These are phyloP conservation scores for Patiria pectinifera DNA, from an alignment of 53 echinoderm and acorn worm species.

Conservation along the genomic window DNA sequence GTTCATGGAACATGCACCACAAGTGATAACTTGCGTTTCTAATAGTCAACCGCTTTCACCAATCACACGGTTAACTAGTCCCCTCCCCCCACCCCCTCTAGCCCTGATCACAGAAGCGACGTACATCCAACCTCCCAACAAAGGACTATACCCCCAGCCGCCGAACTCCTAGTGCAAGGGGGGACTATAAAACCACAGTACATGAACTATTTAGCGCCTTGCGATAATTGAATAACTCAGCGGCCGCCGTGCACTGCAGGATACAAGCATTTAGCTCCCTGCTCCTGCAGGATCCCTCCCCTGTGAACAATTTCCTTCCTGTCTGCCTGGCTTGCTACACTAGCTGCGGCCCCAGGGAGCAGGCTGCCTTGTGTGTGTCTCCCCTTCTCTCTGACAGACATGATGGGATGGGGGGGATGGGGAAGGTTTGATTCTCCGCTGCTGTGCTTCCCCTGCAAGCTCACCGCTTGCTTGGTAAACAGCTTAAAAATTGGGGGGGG, in stretches of 20 bases:
- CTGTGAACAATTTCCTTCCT: conserved; percentile 67
- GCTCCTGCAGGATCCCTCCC: conserved; percentile 62
- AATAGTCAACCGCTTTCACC: neutral
- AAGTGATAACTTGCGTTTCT: too few species aligned
- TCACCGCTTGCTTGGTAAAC: neutral
- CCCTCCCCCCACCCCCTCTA: neutral
- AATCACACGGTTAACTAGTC: neutral
- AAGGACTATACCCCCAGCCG: neutral
- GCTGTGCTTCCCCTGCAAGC: neutral
- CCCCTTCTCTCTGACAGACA: conserved; percentile 6
- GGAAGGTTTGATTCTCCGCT: neutral
- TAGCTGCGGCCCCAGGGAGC: conserved; percentile 39
- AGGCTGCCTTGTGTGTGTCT: conserved; percentile 22
- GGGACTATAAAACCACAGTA: conserved; percentile 27
- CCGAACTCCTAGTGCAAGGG: conserved; percentile 9
- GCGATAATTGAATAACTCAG: conserved; percentile 59
- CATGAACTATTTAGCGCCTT: conserved; percentile 65
- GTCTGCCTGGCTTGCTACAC: conserved; percentile 56
- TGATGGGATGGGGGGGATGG: neutral
- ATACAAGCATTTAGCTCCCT: conserved; percentile 62
- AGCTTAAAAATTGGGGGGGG: neutral
- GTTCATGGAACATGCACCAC: too few species aligned
- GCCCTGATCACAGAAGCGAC: neutral
- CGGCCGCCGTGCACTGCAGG: conserved; percentile 52
- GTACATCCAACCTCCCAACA: neutral